phyloP scores from a whole-genome alignment of 1,140 invertebrate genomes.

The Papilio dardanus region DNA sequence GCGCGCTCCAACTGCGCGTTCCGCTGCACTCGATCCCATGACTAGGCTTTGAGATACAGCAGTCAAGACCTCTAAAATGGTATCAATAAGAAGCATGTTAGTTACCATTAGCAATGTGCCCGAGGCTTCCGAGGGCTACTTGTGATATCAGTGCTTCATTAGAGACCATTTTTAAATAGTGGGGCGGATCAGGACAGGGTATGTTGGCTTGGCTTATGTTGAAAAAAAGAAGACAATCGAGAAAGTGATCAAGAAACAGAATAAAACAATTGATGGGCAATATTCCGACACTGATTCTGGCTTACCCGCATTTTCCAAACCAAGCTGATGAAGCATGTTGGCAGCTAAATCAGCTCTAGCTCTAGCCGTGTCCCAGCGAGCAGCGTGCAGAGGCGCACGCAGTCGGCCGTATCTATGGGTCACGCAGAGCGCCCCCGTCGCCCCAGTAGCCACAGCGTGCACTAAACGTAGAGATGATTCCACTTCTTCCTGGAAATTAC shows the following conservation, averaged over 20 bases:
- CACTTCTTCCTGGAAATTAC: conserved; percentile 81
- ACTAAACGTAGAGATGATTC: conserved; percentile 87
- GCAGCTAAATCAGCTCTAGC: conserved; percentile 89
- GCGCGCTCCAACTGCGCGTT: conserved; percentile 69
- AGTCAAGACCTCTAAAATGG: conserved; percentile 69
- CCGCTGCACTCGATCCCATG: conserved; percentile 63
- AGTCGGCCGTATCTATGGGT: conserved; percentile 86
- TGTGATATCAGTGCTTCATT: background rate
- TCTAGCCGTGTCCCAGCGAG: conserved; percentile 86
- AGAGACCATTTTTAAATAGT: background rate
- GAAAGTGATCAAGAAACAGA: background rate
- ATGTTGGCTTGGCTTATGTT: too few relatives aligned
- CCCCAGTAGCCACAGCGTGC: conserved; percentile 87
- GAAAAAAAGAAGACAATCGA: too few relatives aligned
- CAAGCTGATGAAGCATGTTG: conserved; percentile 87
- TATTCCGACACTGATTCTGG: conserved; percentile 20
- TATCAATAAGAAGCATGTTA: conserved; percentile 29
- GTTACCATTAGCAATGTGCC: background rate
- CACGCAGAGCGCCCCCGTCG: conserved; percentile 88
- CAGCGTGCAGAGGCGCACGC: conserved; percentile 85
- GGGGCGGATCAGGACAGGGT: too few relatives aligned
- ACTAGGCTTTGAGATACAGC: conserved; percentile 77
- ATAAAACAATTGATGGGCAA: background rate
- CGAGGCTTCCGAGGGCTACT: background rate
- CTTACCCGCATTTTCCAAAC: conserved; percentile 85